These are phyloP conservation scores for Loxodonta africana DNA, from an alignment of 2,113 vertebrate species.

Conservation along the genomic window DNA sequence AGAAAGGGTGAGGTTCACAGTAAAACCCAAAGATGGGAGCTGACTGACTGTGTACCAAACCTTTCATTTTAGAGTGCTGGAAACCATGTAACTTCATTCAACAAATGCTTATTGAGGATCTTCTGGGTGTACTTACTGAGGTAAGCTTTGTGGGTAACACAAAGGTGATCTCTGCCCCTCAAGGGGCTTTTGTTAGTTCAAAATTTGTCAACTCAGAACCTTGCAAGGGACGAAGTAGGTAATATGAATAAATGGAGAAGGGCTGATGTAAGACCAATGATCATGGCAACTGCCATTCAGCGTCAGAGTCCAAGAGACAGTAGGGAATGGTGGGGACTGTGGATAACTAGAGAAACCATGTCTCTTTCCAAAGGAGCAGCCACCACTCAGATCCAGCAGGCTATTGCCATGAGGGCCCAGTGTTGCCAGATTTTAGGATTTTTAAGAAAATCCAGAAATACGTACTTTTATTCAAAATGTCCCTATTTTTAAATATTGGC, in stretches of 20 bases:
- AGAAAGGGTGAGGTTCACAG: neutral
- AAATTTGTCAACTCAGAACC: neutral
- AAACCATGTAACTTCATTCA: neutral
- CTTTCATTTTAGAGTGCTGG: neutral
- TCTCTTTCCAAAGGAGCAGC: neutral
- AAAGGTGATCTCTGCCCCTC: neutral
- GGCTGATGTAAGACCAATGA: neutral
- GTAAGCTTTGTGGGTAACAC: neutral
- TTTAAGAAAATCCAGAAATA: constrained; percentile 41
- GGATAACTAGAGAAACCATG: neutral
- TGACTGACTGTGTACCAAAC: neutral
- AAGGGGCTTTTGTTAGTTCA: neutral
- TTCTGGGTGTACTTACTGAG: neutral
- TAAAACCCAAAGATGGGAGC: neutral
- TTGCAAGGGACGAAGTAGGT: neutral
- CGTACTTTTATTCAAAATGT: neutral
- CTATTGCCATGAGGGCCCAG: neutral
- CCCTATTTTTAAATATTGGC: neutral
- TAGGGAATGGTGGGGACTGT: neutral
- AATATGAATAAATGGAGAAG: neutral
- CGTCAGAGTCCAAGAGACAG: neutral
- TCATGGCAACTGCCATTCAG: neutral
- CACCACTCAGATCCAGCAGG: neutral
- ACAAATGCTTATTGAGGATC: neutral
- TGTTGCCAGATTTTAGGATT: neutral